phyloP scores from a whole-genome alignment of 2,888 invertebrate species.

The Scotopteryx bipunctaria region DNA sequence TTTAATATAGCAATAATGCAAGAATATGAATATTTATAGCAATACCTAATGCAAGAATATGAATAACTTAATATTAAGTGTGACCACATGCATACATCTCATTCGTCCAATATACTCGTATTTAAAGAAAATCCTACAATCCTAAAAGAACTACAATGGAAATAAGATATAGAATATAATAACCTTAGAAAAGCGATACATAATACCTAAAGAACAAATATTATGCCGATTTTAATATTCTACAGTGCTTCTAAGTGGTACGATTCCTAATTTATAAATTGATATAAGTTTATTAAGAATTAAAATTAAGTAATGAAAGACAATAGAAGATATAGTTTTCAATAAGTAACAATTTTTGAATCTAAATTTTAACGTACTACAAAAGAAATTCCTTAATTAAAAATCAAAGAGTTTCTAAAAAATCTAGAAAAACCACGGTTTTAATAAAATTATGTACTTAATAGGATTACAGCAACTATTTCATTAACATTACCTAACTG shows the following conservation, averaged over 20 bases:
- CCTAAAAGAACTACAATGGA: constrained; percentile 68
- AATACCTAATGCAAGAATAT: constrained; percentile 63
- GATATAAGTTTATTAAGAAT: constrained; percentile 57
- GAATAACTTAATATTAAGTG: constrained; percentile 69
- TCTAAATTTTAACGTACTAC: constrained; percentile 66
- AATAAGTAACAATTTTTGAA: constrained; percentile 76
- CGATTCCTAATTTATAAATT: constrained; percentile 58
- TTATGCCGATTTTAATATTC: constrained; percentile 55
- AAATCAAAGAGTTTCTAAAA: constrained; percentile 43
- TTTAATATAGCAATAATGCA: constrained; percentile 56
- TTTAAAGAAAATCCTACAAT: constrained; percentile 64
- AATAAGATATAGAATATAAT: constrained; percentile 52
- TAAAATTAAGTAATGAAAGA: constrained; percentile 46
- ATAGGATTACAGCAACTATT: constrained; percentile 77
- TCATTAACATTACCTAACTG: constrained; percentile 74
- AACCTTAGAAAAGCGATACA: constrained; percentile 65
- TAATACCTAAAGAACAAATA: constrained; percentile 61
- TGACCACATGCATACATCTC: constrained; percentile 73
- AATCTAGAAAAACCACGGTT: constrained; percentile 57
- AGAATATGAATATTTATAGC: constrained; percentile 67
- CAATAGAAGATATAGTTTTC: constrained; percentile 60
- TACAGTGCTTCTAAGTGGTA: constrained; percentile 61
- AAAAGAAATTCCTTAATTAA: constrained; percentile 56
- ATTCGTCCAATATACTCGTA: constrained; percentile 63
- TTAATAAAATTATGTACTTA: constrained; percentile 41